Conservation (phyloP, 2,888 invertebrate genomes). For the Thereva unica region DNA sequence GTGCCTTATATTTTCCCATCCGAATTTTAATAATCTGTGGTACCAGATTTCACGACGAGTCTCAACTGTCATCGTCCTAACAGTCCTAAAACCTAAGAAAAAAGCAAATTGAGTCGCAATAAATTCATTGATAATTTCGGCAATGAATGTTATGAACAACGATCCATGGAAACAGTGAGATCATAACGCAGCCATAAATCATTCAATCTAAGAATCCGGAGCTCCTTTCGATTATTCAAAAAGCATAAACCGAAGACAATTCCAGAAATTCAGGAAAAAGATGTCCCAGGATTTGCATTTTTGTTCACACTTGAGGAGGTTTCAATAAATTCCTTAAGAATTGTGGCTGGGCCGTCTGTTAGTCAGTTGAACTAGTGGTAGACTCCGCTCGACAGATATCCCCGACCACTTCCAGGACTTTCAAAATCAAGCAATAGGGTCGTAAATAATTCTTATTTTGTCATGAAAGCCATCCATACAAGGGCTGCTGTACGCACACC, state of each 20-base stretch:
- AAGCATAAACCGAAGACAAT: conserved; percentile 22
- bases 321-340: not conserved
- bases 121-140: no score
- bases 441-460: conserved; percentile 42
- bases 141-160: no score
- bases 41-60: no score
- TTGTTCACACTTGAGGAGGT: conserved; percentile 24
- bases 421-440: conserved; percentile 39
- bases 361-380: conserved; percentile 1
- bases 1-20: no score
- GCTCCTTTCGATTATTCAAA: conserved; percentile 19
- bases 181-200: no score
- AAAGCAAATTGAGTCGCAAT: no score
- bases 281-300: conserved; percentile 31
- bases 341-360: conserved; percentile 13
- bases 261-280: conserved; percentile 12
- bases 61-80: no score
- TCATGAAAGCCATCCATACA: conserved; percentile 26
- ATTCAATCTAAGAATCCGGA: not conserved
- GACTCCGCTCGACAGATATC: no score
- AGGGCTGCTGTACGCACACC: not conserved
- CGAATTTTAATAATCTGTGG: no score
- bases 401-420: conserved; percentile 14
- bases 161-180: no score
- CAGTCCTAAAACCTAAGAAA: no score